Base-by-base conservation (phyloP, 2,113 vertebrate species). In the Paratilapia polleni region DNA sequence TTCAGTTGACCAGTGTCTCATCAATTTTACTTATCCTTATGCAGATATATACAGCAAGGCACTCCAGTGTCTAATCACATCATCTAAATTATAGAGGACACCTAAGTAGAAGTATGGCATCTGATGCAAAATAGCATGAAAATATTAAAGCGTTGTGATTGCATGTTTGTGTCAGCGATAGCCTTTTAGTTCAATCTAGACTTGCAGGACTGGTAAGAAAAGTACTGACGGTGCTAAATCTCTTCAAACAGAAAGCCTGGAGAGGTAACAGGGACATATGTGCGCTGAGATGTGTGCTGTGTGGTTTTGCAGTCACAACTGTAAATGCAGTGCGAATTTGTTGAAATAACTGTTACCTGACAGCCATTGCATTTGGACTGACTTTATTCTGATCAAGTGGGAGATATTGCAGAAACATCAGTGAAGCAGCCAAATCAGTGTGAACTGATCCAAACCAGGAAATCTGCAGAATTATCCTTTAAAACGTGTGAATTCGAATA, bases 1-100 rank as follows among this genome's bases (percentile, higher is more conserved):
- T 91, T 78, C 61, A 90, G 78, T 78, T 87, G 87, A 88, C 74
- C 78, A 63, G 89, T 86, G 83, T 78, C 70, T 83, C 77, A 60
- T 82, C 81, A 63, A 75, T 88, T 88, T 57, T 56, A 54, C 70
- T 83, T 85, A 87, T 89, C 73, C 70, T 34, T 78, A 92, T 89
- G 84, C 84, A 90, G 91, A 92, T 78, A 63, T 81, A 86, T 89
- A 86, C 91, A 87, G 89, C 52, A 80, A 85, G 47, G 43, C 75
- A 34, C 61, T 70, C 81, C 80, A 20, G 85, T 62, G 77, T 81
- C 75, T 86, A 81, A 86, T 89, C 84, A 77, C 78, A 91, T 81
- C 80, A 80, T 89, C 81, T 74, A 60, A 66, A 84, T 28, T 81
- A 28, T 36, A n/a, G 49, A 49, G 56, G 9, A 79, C 14, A 41